phyloP scores from a whole-genome alignment of 2,888 invertebrate species.

The Lottia scabra region DNA sequence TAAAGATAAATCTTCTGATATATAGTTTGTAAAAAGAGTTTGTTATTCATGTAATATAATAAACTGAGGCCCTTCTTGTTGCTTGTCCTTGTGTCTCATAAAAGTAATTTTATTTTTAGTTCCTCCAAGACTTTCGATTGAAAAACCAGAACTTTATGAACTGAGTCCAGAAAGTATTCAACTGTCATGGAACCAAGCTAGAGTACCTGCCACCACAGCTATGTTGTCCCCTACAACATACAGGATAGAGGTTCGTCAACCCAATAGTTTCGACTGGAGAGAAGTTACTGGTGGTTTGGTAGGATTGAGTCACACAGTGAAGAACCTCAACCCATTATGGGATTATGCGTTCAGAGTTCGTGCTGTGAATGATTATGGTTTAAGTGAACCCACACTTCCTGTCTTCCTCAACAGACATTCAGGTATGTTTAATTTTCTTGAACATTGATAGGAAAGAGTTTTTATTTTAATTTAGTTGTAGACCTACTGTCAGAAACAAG shows the following conservation, averaged over 20 bases:
- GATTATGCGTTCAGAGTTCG: constrained; percentile 96
- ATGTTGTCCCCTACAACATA: constrained; percentile 51
- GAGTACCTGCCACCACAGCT: constrained; percentile 49
- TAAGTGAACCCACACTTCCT: constrained; percentile 74
- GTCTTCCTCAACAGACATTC: constrained; percentile 54
- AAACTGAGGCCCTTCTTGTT: too few species aligned
- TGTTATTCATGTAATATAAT: too few species aligned
- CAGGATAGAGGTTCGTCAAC: constrained; percentile 46
- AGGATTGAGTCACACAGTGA: constrained; percentile 44
- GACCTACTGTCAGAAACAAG: too few species aligned
- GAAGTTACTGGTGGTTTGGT: constrained; percentile 51
- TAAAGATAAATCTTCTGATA: too few species aligned
- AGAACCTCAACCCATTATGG: constrained; percentile 83
- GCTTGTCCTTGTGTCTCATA: too few species aligned
- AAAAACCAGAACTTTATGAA: constrained; percentile 58
- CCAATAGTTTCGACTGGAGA: constrained; percentile 55
- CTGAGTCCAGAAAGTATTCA: constrained; percentile 50
- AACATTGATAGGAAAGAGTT: too few species aligned
- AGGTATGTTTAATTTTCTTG: constrained; percentile 29
- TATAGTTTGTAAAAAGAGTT: too few species aligned
- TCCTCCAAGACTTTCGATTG: constrained; percentile 62
- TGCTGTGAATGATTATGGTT: constrained; percentile 96
- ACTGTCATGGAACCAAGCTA: constrained; percentile 57
- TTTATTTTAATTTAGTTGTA: too few species aligned
- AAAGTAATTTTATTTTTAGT: constrained; percentile 42